Conservation (phyloP, 2,113 vertebrate genomes). For the Nothocercus nigrocapillus region DNA sequence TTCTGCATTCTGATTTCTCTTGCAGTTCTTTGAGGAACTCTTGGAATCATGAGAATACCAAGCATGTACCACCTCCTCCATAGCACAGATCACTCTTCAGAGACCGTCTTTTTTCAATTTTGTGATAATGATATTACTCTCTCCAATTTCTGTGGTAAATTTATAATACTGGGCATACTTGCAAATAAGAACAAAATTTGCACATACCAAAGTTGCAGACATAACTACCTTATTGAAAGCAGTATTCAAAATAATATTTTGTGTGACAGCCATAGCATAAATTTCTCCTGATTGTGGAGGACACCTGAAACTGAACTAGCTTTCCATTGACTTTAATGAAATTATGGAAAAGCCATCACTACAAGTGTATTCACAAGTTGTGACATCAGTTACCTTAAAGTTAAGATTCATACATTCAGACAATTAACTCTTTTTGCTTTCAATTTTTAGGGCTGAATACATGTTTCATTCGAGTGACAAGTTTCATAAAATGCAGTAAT, state of each 20-base stretch:
- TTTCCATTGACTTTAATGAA: neutral
- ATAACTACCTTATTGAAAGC: slow-evolving; percentile 21
- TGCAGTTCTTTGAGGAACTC: neutral
- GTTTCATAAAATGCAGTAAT: neutral
- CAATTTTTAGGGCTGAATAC: neutral
- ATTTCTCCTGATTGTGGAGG: slow-evolving; percentile 8
- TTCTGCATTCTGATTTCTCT: neutral
- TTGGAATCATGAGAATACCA: neutral
- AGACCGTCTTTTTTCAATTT: neutral
- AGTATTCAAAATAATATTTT: neutral
- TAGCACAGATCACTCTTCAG: neutral
- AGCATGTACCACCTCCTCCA: neutral
- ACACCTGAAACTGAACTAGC: neutral
- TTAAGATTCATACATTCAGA: neutral
- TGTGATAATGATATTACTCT: neutral
- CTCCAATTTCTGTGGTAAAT: neutral
- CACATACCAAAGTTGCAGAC: slow-evolving; percentile 6
- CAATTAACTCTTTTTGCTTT: neutral
- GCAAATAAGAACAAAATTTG: slow-evolving; percentile 1
- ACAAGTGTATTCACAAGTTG: neutral
- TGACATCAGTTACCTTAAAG: neutral
- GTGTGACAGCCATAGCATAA: neutral
- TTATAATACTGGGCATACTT: neutral
- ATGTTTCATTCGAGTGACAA: neutral
- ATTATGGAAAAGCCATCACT: neutral